Percentiles rank a stretch among this genome's conserved stretches.
These are phyloP conservation scores for Andrena praecox DNA, from an alignment of 2,888 invertebrate genomes.

Conservation along the genomic window DNA sequence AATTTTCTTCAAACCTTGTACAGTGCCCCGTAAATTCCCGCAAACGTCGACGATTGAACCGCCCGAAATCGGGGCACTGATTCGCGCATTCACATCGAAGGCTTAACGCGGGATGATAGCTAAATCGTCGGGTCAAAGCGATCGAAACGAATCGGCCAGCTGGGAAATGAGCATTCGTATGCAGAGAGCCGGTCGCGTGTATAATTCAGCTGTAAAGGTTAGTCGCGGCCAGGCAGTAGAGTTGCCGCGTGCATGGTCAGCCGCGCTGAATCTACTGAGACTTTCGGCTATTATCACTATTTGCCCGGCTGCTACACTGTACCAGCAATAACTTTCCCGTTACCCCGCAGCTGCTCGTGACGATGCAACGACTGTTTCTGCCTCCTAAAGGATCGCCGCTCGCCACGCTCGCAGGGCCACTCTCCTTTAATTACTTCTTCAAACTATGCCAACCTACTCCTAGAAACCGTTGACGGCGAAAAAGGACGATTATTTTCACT, in stretches of 20 bases:
- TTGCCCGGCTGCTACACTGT: constrained; percentile 47
- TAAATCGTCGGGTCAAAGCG: constrained; percentile 25
- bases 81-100: background rate
- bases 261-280: constrained; percentile 45
- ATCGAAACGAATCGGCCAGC: constrained; percentile 52
- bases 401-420: constrained; percentile 20
- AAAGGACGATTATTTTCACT: background rate
- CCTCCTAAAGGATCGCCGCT: constrained; percentile 41
- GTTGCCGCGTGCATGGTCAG: constrained; percentile 45
- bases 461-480: background rate
- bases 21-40: background rate
- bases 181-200: constrained; percentile 44
- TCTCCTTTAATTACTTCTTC: constrained; percentile 46
- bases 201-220: constrained; percentile 60
- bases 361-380: constrained; percentile 44
- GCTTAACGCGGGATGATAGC: constrained; percentile 39
- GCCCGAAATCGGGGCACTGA: no score
- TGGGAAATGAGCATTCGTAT: constrained; percentile 54
- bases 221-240: constrained; percentile 44
- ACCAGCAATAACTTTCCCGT: constrained; percentile 62
- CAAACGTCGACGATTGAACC: background rate
- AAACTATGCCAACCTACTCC: background rate
- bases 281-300: constrained; percentile 67
- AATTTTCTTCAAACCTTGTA: background rate
- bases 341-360: constrained; percentile 55